A percentile compares a stretch with the other conserved stretches of the same genome.
Evolutionary conservation across 1,140 invertebrate species (phyloP).

Genomic region (Ceratitis capitata): DNA sequence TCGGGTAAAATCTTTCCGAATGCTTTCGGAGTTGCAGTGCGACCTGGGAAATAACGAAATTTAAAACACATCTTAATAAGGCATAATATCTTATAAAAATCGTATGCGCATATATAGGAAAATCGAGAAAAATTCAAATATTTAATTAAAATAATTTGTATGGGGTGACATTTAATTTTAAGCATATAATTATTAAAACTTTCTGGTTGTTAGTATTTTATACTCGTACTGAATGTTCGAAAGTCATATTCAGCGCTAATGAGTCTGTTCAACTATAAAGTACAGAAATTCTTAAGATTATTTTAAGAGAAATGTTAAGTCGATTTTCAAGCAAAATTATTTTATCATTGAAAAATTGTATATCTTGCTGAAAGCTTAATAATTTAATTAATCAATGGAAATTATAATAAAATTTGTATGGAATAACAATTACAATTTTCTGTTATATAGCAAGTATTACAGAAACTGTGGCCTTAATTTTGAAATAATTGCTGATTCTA

Average conservation of each 20-base stretch:
- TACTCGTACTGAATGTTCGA: not conserved
- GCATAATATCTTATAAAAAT: not conserved
- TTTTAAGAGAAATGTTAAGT: too few relatives aligned
- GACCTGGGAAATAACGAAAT: conserved; percentile 31
- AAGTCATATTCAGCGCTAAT: not conserved
- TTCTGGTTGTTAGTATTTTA: not conserved
- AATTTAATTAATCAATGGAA: too few relatives aligned
- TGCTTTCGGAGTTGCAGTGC: conserved; percentile 42
- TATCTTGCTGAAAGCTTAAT: too few relatives aligned
- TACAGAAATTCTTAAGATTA: too few relatives aligned
- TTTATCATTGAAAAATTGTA: too few relatives aligned
- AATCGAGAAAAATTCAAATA: conserved; percentile 2
- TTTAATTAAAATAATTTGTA: not conserved
- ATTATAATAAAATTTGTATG: too few relatives aligned
- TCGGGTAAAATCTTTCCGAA: conserved; percentile 38
- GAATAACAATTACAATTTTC: too few relatives aligned
- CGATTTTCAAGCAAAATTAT: too few relatives aligned
- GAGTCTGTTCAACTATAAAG: conserved; percentile 8
- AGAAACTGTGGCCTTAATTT: too few relatives aligned
- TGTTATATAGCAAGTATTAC: too few relatives aligned
- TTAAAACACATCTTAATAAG: conserved; percentile 6
- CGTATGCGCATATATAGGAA: not conserved
- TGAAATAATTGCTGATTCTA: too few relatives aligned
- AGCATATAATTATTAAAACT: not conserved
- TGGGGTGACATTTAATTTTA: not conserved